Percentiles rank a stretch among this genome's conserved stretches.
phyloP scores from a whole-genome alignment of 2,113 vertebrate species.

The Odobenus rosmarus region DNA sequence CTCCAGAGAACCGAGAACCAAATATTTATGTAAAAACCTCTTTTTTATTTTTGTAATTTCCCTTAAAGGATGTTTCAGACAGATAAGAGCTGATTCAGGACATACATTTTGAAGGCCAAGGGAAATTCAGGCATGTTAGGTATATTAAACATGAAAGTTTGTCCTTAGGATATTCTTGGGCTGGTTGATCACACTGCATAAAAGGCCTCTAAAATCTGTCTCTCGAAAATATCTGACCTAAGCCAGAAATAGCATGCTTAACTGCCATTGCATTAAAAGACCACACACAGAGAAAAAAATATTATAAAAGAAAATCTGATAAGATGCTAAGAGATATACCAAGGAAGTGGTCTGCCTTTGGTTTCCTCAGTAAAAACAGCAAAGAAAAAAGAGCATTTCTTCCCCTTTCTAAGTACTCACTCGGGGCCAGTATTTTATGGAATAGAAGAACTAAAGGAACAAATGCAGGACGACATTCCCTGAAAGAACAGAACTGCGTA shows the following conservation, averaged over 20 bases:
- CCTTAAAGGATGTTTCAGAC: slow-evolving; percentile 47
- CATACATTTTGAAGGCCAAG: slow-evolving; percentile 53
- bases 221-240: slow-evolving; percentile 28
- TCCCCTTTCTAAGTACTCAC: background rate
- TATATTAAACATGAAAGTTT: slow-evolving; percentile 15
- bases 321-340: slow-evolving; percentile 18
- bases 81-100: slow-evolving; percentile 34
- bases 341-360: slow-evolving; percentile 51
- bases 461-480: background rate
- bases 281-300: slow-evolving; percentile 57
- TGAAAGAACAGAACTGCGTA: background rate
- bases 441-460: background rate
- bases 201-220: slow-evolving; percentile 37
- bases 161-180: slow-evolving; percentile 58
- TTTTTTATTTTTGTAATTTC: slow-evolving; percentile 60
- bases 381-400: slow-evolving; percentile 47
- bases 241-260: slow-evolving; percentile 24
- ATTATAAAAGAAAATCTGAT: slow-evolving; percentile 67
- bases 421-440: slow-evolving; percentile 2
- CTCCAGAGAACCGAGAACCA: slow-evolving; percentile 41
- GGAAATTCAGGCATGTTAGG: slow-evolving; percentile 64
- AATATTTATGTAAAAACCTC: slow-evolving; percentile 59
- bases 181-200: slow-evolving; percentile 16
- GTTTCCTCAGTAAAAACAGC: slow-evolving; percentile 12
- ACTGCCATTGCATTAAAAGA: slow-evolving; percentile 76